Conservation (phyloP, 2,113 vertebrate species). For the Phalacrocorax aristotelis region DNA sequence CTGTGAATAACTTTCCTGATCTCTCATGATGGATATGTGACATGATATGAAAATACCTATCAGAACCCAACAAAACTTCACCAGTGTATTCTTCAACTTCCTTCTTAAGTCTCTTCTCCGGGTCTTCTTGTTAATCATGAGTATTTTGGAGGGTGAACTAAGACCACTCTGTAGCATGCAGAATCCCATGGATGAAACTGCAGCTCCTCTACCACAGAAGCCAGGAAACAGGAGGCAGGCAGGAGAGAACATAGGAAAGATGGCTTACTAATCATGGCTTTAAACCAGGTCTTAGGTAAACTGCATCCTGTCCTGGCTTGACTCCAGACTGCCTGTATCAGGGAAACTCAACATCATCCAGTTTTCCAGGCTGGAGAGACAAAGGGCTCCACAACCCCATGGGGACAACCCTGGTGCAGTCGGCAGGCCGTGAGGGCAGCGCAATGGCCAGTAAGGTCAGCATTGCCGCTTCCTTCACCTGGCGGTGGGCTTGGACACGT, state of each 20-base stretch:
- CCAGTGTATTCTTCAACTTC: neutral
- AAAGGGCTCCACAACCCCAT: neutral
- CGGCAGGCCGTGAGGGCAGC: rapidly evolving
- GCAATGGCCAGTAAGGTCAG: neutral
- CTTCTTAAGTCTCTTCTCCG: neutral
- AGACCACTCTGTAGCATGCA: neutral
- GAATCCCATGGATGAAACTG: neutral
- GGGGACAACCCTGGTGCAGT: neutral
- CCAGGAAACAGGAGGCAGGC: neutral
- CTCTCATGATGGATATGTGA: neutral
- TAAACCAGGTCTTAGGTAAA: neutral
- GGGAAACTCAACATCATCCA: neutral
- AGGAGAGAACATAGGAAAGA: neutral
- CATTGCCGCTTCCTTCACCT: rapidly evolving
- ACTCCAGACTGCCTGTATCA: neutral
- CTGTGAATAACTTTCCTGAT: neutral
- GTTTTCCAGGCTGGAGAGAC: neutral
- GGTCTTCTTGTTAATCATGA: neutral
- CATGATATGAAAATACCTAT: neutral
- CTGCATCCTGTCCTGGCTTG: neutral
- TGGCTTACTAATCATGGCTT: neutral
- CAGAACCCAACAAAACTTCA: neutral
- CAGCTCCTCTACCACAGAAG: neutral
- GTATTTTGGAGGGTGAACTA: neutral
- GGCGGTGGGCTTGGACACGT: rapidly evolving